Percentiles rank a stretch among this genome's conserved stretches.
Evolutionary conservation across 2,888 invertebrate species (phyloP).

Genomic region (Cyclophora albipunctata): DNA sequence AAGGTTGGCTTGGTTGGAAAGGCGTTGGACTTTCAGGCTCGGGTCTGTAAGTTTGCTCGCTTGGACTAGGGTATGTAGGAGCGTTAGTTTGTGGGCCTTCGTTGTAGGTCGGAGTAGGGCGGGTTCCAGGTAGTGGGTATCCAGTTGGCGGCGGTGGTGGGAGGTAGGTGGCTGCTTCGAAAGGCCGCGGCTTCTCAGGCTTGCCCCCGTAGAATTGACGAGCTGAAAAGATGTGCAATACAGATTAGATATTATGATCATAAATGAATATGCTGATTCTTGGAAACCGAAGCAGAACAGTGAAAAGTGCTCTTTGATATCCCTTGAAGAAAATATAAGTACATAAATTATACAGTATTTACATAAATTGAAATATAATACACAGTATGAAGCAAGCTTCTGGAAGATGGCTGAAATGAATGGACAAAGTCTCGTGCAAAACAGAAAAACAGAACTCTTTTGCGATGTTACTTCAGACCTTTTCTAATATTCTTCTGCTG

Average conservation of each 20-base stretch:
- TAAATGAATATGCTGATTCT: neutral
- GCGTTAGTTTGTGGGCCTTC: slow-evolving; percentile 47
- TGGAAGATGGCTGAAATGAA: no score
- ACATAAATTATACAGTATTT: no score
- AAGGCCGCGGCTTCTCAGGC: slow-evolving; percentile 82
- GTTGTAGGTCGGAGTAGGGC: slow-evolving; percentile 56
- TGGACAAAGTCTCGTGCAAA: no score
- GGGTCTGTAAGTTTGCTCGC: slow-evolving; percentile 26
- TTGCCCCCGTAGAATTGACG: slow-evolving; percentile 80
- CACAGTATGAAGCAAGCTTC: no score
- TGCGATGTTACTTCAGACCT: slow-evolving; percentile 42
- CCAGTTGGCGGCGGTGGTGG: slow-evolving; percentile 55
- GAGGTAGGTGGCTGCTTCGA: slow-evolving; percentile 63
- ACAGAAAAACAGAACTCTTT: no score
- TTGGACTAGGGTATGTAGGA: slow-evolving; percentile 23
- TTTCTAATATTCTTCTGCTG: slow-evolving; percentile 73
- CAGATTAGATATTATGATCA: neutral
- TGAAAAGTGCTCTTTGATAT: slow-evolving; percentile 18
- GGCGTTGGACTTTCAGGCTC: slow-evolving; percentile 26
- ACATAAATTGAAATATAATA: no score
- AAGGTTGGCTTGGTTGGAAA: slow-evolving; percentile 24
- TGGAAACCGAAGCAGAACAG: slow-evolving; percentile 19
- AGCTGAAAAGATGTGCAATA: slow-evolving; percentile 61
- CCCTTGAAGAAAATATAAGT: slow-evolving; percentile 4
- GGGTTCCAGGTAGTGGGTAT: slow-evolving; percentile 55